A percentile compares a stretch with the other conserved stretches of the same genome.
phyloP scores from a whole-genome alignment of 2,113 vertebrate genomes.

The Cynocephalus volans region DNA sequence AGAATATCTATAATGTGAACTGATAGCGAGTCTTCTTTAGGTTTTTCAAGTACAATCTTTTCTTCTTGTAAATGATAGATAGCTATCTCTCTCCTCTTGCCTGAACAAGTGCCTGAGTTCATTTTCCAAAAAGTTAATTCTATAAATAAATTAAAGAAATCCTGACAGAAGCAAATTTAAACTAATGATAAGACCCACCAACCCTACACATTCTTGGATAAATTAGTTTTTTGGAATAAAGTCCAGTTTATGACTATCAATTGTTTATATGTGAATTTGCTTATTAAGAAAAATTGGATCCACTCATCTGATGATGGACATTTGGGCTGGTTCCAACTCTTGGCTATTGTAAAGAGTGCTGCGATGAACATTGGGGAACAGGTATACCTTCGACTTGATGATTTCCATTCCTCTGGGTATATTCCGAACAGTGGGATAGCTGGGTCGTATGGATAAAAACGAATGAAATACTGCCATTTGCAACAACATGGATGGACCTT shows the following conservation, averaged over 20 bases:
- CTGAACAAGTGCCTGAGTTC: background rate
- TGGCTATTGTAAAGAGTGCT: too few relatives aligned
- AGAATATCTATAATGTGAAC: background rate
- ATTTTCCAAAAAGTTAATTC: constrained; percentile 54
- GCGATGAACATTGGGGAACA: too few relatives aligned
- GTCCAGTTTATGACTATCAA: background rate
- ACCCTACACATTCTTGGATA: background rate
- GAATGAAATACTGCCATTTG: too few relatives aligned
- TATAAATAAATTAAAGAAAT: constrained; percentile 47
- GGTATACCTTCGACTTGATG: too few relatives aligned
- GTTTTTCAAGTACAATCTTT: background rate
- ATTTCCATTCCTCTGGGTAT: too few relatives aligned
- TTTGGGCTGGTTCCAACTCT: too few relatives aligned
- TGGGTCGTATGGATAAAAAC: too few relatives aligned
- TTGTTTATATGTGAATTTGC: constrained; percentile 8
- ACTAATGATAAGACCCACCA: background rate
- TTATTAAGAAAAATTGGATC: background rate
- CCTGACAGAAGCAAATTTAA: background rate
- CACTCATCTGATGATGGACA: too few relatives aligned
- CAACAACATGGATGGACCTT: too few relatives aligned
- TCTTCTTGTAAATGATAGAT: background rate
- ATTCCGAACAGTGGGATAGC: too few relatives aligned
- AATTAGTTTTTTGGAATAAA: background rate
- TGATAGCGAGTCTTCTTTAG: background rate
- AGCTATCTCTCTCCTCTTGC: background rate